Evolutionary conservation across 2,797 vertebrate genomes (phyloP).

Genomic region (Anguilla pacifica): DNA sequence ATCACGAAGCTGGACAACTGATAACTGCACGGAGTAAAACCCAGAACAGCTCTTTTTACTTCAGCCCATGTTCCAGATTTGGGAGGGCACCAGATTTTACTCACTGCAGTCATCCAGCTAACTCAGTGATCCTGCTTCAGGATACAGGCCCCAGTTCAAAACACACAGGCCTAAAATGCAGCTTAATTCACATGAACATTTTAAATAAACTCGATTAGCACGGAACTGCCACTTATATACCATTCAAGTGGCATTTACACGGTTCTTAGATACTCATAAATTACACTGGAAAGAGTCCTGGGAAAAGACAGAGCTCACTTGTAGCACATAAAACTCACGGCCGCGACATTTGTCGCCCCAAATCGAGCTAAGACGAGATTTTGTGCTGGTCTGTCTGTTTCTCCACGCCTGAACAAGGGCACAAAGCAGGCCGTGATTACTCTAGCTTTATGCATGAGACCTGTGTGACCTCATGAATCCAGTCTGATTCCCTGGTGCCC

Average conservation of each 20-base stretch:
- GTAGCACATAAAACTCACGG: background rate
- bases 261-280: background rate
- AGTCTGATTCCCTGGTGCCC: conserved; percentile 38
- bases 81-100: too few relatives aligned
- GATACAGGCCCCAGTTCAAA: background rate
- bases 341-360: background rate
- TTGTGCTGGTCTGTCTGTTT: background rate
- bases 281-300: background rate
- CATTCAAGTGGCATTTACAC: background rate
- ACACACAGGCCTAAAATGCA: background rate
- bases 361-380: background rate
- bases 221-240: background rate
- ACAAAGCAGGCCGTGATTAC: background rate
- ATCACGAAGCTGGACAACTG: too few relatives aligned
- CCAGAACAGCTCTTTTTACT: too few relatives aligned
- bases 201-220: background rate
- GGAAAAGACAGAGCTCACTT: background rate
- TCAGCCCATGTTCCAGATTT: too few relatives aligned
- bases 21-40: too few relatives aligned
- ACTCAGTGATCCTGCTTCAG: too few relatives aligned
- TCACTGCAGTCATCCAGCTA: too few relatives aligned
- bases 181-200: background rate
- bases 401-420: background rate
- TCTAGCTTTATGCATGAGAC: background rate
- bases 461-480: conserved; percentile 33